Evolutionary conservation across 2,797 vertebrate genomes (phyloP), one percentile per base, ranked within the genome.

Genomic region (Squalus acanthias): DNA sequence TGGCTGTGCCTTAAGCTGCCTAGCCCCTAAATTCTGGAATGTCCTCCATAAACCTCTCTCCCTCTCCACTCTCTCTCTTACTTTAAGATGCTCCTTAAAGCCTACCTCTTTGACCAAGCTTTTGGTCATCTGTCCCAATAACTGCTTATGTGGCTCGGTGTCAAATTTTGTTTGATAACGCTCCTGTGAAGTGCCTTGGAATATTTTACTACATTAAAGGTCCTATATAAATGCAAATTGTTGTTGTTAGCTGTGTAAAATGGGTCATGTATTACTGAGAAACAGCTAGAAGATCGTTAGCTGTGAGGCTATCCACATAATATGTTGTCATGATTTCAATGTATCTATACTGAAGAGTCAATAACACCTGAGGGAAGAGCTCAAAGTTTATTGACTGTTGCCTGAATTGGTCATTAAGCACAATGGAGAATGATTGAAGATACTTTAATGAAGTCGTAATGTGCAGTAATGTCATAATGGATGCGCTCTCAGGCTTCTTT

Each of bases 321-420:
- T 50, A 89, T 89, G 46, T 89, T 89, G 87, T 89, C 87, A 57
- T 26, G 87, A 50, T 89, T 89, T 57, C 87, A 89, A 89, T 57
- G 22, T 89, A 89, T 89, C 53, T 24, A 57, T 89, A 89, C 87
- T 89, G 50, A 89, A 70, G 8, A 95, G 46, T 95, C 67, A 95
- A 39, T 29, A 53, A 53, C n/a, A 94, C 67, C 92, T 46, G 24
- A 70, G 65, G 10, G 63, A 65, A 93, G 63, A 67, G 65, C 39
- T 94, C 60, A 95, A 95, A 0, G 4, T 72, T 95, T 72, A 69
- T 24, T 70, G 69, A 72, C 63, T 95, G 93, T 46, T 70, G 24
- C 0, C 22, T 24, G 24, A 95, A 53, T 70, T 53, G 39, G 20
- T 46, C 69, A 70, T 72, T 95, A 26, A 65, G 57, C 33, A 92